phyloP scores from a whole-genome alignment of 2,113 vertebrate genomes.

The Echinops telfairi region DNA sequence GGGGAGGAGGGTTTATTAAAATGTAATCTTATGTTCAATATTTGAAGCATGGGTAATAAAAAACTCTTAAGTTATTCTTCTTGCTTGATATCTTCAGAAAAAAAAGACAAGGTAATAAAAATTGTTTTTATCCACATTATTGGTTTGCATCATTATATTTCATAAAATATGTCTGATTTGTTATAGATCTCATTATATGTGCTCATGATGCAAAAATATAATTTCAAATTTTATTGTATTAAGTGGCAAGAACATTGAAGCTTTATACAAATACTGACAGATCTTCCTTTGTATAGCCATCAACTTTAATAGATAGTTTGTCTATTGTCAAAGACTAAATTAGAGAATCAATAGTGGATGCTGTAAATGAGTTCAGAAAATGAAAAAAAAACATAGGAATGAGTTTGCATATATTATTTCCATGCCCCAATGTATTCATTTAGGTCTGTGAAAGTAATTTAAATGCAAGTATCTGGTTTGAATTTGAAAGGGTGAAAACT shows the following conservation, averaged over 20 bases:
- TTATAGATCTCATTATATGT: not conserved
- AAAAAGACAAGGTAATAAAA: not conserved
- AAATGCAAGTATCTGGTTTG: slow-evolving; percentile 20
- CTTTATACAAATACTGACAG: not conserved
- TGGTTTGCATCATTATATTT: slow-evolving; percentile 9
- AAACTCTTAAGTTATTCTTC: not conserved
- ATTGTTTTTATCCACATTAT: not conserved
- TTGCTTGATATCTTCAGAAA: not conserved
- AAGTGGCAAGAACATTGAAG: not conserved
- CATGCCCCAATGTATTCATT: not conserved
- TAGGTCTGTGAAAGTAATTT: slow-evolving; percentile 34
- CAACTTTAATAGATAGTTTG: slow-evolving; percentile 4
- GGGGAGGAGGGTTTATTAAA: not conserved
- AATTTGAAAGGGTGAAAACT: slow-evolving; percentile 33
- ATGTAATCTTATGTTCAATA: not conserved
- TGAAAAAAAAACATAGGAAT: not conserved
- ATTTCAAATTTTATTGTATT: slow-evolving; percentile 27
- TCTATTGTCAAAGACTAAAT: slow-evolving; percentile 10
- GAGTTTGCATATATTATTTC: slow-evolving; percentile 36
- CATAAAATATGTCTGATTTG: slow-evolving; percentile 21
- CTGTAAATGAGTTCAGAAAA: slow-evolving; percentile 26
- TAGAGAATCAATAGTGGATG: slow-evolving; percentile 5
- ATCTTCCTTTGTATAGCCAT: slow-evolving; percentile 1
- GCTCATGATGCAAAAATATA: not conserved
- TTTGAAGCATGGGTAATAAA: not conserved